Conservation (phyloP, 2,113 vertebrate species). For the Zosterops japonicus region DNA sequence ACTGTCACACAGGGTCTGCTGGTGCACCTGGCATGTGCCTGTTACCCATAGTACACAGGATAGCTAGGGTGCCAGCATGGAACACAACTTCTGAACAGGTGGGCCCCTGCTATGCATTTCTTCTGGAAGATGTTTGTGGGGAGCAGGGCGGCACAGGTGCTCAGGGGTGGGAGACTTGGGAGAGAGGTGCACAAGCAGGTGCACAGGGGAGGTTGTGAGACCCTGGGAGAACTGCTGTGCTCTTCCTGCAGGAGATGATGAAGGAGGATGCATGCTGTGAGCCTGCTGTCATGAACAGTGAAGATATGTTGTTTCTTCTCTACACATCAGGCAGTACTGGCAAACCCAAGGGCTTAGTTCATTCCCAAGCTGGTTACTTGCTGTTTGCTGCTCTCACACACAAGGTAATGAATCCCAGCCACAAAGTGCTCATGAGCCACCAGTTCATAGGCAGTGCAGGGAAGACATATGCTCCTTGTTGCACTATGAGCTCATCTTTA, state of each 20-base stretch:
- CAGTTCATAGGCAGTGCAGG: background rate
- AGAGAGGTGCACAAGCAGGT: background rate
- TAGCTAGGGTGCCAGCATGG: background rate
- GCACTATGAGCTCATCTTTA: background rate
- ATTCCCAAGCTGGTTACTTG: slow-evolving; percentile 83
- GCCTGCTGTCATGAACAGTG: slow-evolving; percentile 78
- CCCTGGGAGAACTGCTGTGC: background rate
- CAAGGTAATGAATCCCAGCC: slow-evolving; percentile 63
- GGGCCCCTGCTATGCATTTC: background rate
- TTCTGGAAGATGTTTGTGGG: background rate
- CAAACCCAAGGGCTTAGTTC: slow-evolving; percentile 82
- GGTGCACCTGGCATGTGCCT: background rate
- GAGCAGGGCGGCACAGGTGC: background rate
- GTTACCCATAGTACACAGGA: rapidly evolving
- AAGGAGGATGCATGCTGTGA: slow-evolving; percentile 76
- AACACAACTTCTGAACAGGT: background rate
- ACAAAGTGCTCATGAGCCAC: background rate
- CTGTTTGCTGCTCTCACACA: slow-evolving; percentile 79
- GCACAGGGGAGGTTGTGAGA: background rate
- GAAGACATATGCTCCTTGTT: background rate
- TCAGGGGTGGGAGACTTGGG: background rate
- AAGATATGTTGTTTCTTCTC: slow-evolving; percentile 80
- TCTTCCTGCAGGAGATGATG: slow-evolving; percentile 75
- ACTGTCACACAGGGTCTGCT: background rate
- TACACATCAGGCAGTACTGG: slow-evolving; percentile 83